phyloP scores from a whole-genome alignment of 2,113 vertebrate genomes.

The Martes martes region DNA sequence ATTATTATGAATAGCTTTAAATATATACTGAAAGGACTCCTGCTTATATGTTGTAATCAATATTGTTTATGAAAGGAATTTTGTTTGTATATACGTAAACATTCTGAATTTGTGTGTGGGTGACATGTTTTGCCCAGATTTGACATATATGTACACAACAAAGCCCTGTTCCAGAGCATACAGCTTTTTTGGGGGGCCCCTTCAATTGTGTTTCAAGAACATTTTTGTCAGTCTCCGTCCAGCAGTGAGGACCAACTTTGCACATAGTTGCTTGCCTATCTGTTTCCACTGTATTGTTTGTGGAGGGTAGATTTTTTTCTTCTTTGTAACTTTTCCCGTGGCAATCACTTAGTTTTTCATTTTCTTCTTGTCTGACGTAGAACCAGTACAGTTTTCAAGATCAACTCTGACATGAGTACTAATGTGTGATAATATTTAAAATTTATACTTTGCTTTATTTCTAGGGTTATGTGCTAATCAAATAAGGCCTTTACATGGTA shows the following conservation, averaged over 20 bases:
- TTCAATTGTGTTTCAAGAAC: background rate
- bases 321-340: background rate
- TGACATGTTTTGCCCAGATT: background rate
- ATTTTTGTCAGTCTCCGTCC: background rate
- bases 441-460: background rate
- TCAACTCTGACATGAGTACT: background rate
- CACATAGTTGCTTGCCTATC: background rate
- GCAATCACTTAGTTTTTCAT: background rate
- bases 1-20: background rate
- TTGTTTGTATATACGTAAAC: background rate
- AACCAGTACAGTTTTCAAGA: background rate
- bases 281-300: background rate
- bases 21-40: background rate
- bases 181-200: background rate
- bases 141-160: background rate
- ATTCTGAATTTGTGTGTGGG: background rate
- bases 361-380: background rate
- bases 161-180: background rate
- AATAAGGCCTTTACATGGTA: background rate
- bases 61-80: constrained; percentile 18
- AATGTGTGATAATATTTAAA: background rate
- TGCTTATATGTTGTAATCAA: background rate
- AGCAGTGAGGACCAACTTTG: background rate
- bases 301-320: background rate
- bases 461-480: background rate